A percentile compares a stretch with the other conserved stretches of the same genome.
phyloP scores from a whole-genome alignment of 2,113 vertebrate genomes.

The Xiphorhynchus elegans region DNA sequence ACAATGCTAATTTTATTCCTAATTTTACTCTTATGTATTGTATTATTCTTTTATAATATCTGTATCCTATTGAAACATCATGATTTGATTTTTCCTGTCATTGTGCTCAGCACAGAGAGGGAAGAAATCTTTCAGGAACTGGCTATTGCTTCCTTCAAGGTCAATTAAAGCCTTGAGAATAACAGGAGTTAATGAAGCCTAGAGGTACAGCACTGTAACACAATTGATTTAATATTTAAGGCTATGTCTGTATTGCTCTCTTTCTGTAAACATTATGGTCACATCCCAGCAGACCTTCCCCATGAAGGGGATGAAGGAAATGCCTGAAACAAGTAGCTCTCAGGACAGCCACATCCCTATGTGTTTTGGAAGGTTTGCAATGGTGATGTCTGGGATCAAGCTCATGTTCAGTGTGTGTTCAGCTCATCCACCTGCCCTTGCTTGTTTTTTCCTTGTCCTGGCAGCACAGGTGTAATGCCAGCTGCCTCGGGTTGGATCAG shows the following conservation, averaged over 20 bases:
- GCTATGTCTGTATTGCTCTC: background rate
- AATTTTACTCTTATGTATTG: background rate
- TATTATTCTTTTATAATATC: background rate
- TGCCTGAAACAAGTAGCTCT: background rate
- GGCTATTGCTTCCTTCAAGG: background rate
- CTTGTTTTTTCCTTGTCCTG: accelerated
- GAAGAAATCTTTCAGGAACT: background rate
- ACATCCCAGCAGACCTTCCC: background rate
- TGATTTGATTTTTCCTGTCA: background rate
- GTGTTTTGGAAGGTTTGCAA: background rate
- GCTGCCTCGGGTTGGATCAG: accelerated
- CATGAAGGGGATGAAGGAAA: background rate
- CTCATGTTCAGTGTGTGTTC: background rate
- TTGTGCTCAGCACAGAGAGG: background rate
- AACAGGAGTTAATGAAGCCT: background rate
- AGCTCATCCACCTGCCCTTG: background rate
- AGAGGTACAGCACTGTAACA: background rate
- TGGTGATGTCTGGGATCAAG: accelerated
- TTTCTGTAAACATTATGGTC: background rate
- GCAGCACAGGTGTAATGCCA: accelerated
- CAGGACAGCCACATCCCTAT: background rate
- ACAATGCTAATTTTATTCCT: background rate
- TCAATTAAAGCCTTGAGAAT: background rate
- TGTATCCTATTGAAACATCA: background rate
- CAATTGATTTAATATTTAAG: background rate